Conservation (phyloP, 2,113 vertebrate genomes). For the Alligator mississippiensis region DNA sequence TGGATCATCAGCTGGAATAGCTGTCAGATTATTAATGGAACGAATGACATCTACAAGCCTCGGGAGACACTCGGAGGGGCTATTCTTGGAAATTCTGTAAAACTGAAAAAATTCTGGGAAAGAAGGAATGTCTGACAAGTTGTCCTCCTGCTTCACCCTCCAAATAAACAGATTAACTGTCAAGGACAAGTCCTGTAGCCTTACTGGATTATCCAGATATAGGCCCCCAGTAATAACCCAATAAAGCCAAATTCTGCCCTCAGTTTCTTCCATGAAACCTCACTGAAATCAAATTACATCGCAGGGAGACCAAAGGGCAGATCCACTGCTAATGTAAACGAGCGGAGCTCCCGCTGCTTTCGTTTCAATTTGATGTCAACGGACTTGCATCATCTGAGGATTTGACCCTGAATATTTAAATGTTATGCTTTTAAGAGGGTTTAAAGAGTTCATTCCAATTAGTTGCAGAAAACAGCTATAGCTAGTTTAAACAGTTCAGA, state of each 20-base stretch:
- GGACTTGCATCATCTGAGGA: background rate
- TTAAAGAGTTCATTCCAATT: background rate
- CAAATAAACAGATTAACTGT: background rate
- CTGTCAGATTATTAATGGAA: background rate
- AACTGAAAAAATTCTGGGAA: background rate
- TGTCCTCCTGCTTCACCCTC: background rate
- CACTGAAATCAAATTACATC: background rate
- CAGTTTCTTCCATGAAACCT: background rate
- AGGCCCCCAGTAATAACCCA: background rate
- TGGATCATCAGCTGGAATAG: slow-evolving; percentile 1
- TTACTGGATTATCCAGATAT: background rate
- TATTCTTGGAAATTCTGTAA: slow-evolving; percentile 25
- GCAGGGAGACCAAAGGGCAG: background rate
- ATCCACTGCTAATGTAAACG: background rate
- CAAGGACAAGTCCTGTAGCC: background rate
- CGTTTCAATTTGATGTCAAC: background rate
- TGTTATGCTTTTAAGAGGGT: background rate
- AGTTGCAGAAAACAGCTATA: background rate
- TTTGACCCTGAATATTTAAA: background rate
- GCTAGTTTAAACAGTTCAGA: background rate
- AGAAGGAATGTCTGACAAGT: background rate
- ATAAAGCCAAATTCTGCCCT: background rate
- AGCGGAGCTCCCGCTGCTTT: background rate
- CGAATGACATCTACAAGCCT: slow-evolving; percentile 33
- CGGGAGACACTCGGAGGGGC: slow-evolving; percentile 20